phyloP scores from a whole-genome alignment of 2,888 invertebrate species.

The Pyrgus malvae region DNA sequence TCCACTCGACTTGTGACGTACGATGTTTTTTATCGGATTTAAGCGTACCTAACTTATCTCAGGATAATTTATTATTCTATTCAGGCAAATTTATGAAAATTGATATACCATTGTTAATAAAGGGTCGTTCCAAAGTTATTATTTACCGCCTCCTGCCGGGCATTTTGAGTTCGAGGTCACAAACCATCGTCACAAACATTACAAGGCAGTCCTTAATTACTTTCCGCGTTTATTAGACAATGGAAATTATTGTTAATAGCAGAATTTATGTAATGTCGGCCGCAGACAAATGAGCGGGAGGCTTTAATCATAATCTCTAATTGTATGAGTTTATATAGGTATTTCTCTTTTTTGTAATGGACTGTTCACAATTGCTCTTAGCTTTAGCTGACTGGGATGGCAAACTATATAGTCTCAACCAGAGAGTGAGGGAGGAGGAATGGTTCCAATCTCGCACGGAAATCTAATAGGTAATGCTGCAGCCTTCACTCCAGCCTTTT shows the following conservation, averaged over 20 bases:
- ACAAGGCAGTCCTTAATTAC: conserved; percentile 9
- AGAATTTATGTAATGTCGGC: not conserved
- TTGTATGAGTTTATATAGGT: not conserved
- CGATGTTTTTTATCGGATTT: conserved; percentile 29
- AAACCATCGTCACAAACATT: too few species aligned
- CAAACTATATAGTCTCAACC: too few species aligned
- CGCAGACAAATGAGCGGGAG: not conserved
- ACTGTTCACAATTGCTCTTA: not conserved
- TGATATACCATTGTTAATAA: conserved; percentile 28
- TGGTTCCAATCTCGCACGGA: too few species aligned
- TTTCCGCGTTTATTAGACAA: conserved; percentile 14
- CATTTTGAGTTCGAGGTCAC: conserved; percentile 14
- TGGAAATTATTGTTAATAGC: conserved; percentile 12
- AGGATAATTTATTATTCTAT: conserved; percentile 32
- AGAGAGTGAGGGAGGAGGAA: too few species aligned
- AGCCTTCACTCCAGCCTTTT: too few species aligned
- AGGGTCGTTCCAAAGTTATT: conserved; percentile 13
- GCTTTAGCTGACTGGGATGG: too few species aligned
- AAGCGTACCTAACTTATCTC: conserved; percentile 22
- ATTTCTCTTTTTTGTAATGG: not conserved
- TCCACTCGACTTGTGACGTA: conserved; percentile 20
- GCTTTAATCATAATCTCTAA: not conserved
- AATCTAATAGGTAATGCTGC: too few species aligned
- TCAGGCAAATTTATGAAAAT: conserved; percentile 33
- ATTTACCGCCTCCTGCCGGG: conserved; percentile 12